phyloP scores from a whole-genome alignment of 1,140 invertebrate species.

The Neodiprion lecontei region DNA sequence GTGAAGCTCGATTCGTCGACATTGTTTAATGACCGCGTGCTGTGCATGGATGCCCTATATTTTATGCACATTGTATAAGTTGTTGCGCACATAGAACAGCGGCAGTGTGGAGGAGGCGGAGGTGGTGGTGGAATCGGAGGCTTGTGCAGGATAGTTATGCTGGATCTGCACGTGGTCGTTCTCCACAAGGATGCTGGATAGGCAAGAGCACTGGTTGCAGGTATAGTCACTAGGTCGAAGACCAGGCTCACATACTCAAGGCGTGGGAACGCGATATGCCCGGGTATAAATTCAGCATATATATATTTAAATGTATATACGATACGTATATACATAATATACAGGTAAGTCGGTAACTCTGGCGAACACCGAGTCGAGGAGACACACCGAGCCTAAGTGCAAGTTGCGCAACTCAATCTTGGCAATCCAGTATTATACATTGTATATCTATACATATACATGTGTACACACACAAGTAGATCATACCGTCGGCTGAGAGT shows the following conservation, averaged over 20 bases:
- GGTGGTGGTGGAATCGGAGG: slow-evolving; percentile 20
- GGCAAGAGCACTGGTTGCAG: not conserved
- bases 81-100: slow-evolving; percentile 26
- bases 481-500: no score
- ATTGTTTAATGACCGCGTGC: slow-evolving; percentile 3
- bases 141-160: slow-evolving; percentile 14
- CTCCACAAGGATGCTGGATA: slow-evolving; percentile 6
- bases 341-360: slow-evolving; percentile 8
- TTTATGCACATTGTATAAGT: slow-evolving; percentile 26
- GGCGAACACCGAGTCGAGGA: not conserved
- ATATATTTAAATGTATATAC: slow-evolving; percentile 4
- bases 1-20: no score
- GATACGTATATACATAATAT: not conserved
- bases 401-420: slow-evolving; percentile 7
- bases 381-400: not conserved
- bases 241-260: slow-evolving; percentile 39
- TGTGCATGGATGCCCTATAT: slow-evolving; percentile 29
- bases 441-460: not conserved
- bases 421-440: not conserved
- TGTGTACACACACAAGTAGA: no score
- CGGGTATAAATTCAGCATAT: slow-evolving; percentile 39
- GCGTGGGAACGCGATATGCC: slow-evolving; percentile 42
- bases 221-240: slow-evolving; percentile 38
- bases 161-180: slow-evolving; percentile 21
- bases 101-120: slow-evolving; percentile 20